phyloP scores from a whole-genome alignment of 2,888 invertebrate genomes.

The Phortica magna region DNA sequence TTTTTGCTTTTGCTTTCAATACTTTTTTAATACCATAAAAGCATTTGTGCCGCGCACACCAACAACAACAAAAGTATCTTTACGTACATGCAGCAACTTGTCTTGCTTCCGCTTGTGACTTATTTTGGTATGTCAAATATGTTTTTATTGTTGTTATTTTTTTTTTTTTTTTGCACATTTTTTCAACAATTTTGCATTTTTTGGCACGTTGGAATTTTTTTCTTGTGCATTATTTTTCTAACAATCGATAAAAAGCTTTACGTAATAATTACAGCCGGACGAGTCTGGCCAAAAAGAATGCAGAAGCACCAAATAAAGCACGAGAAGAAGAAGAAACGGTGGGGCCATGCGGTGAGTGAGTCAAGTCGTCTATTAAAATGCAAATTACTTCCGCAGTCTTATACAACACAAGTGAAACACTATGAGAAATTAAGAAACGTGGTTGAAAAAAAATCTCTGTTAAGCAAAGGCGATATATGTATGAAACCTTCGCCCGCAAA shows the following conservation, averaged over 20 bases:
- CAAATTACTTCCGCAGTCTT: slow-evolving; percentile 28
- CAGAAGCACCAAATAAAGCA: background rate
- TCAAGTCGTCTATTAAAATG: slow-evolving; percentile 19
- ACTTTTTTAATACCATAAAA: slow-evolving; percentile 28
- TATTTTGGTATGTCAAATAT: slow-evolving; percentile 26
- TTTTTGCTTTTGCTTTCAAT: slow-evolving; percentile 12
- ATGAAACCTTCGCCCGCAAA: background rate
- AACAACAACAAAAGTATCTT: slow-evolving; percentile 20
- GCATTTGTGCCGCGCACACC: slow-evolving; percentile 25
- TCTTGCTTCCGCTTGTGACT: slow-evolving; percentile 22
- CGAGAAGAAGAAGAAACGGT: background rate
- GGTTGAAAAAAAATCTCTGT: background rate
- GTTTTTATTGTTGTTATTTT: background rate
- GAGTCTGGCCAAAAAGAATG: background rate
- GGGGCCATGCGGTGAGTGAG: slow-evolving; percentile 5
- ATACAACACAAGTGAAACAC: background rate
- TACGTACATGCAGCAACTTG: slow-evolving; percentile 16
- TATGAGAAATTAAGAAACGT: background rate
- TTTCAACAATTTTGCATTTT: slow-evolving; percentile 12
- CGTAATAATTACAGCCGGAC: slow-evolving; percentile 4
- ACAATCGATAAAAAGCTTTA: slow-evolving; percentile 31
- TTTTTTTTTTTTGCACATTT: slow-evolving; percentile 10
- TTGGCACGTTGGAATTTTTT: slow-evolving; percentile 28
- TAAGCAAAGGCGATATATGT: background rate
- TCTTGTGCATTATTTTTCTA: slow-evolving; percentile 25